phyloP scores from a whole-genome alignment of 2,797 vertebrate species.

The Phyllotis vaccarum region DNA sequence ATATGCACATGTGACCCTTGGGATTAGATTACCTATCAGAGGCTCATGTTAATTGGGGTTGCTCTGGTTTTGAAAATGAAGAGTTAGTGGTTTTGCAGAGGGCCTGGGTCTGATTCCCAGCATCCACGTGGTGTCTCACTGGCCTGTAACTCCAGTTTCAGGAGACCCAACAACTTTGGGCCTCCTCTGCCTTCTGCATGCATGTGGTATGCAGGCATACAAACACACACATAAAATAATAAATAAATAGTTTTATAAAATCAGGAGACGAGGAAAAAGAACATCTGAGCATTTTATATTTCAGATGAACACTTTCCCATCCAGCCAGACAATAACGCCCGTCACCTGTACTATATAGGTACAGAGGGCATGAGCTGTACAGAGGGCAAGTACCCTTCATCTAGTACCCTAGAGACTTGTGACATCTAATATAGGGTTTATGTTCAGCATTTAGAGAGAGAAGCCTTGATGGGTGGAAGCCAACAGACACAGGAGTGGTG shows the following conservation, averaged over 20 bases:
- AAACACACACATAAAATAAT: neutral
- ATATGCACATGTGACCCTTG: neutral
- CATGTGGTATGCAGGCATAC: neutral
- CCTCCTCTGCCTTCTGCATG: neutral
- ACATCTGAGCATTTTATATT: neutral
- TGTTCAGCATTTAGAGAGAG: neutral
- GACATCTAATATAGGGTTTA: neutral
- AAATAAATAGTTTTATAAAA: neutral
- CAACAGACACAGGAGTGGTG: no score
- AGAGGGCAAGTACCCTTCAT: neutral
- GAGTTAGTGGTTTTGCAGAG: neutral
- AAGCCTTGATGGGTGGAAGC: no score
- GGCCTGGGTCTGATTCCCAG: neutral
- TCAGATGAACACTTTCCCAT: neutral
- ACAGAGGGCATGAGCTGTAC: no score
- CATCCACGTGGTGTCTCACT: neutral
- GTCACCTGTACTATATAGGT: neutral
- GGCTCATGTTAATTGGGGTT: neutral
- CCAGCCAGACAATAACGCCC: neutral
- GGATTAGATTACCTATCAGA: neutral
- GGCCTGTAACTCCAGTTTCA: neutral
- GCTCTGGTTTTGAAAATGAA: neutral
- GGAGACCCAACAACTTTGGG: neutral
- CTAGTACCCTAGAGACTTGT: neutral
- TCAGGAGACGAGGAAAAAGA: slow-evolving; percentile 21